Evolutionary conservation across 1,140 invertebrate genomes (phyloP).

Genomic region (Drosophila albomicans): DNA sequence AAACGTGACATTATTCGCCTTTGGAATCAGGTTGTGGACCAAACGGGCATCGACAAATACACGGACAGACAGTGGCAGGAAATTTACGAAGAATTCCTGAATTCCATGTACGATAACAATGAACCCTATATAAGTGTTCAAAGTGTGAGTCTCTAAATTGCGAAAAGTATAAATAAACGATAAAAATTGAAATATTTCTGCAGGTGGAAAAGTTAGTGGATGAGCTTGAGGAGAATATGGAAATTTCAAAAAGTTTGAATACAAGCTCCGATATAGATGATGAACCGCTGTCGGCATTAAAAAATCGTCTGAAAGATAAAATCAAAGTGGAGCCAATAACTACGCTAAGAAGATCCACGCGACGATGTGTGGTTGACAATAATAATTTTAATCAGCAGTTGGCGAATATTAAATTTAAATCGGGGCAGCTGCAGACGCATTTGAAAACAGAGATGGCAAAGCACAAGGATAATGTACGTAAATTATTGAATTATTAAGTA

Average conservation of each 20-base stretch:
- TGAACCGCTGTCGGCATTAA: neutral
- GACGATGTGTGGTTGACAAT: neutral
- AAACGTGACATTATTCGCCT: constrained; percentile 16
- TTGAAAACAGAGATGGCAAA: too few species aligned
- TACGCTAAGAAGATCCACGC: neutral
- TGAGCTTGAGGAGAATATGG: too few species aligned
- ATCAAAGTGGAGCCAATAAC: neutral
- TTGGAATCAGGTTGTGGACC: constrained; percentile 27
- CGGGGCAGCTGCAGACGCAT: too few species aligned
- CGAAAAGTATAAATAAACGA: too few species aligned
- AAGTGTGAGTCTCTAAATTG: constrained; percentile 14
- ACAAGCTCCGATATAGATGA: neutral
- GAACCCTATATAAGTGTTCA: constrained; percentile 15
- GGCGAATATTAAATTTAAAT: too few species aligned
- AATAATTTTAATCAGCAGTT: neutral
- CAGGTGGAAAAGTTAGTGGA: too few species aligned
- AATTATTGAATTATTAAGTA: too few species aligned
- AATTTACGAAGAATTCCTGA: constrained; percentile 12
- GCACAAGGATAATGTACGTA: too few species aligned
- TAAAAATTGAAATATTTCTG: too few species aligned
- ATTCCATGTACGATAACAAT: constrained; percentile 4
- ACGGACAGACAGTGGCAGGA: constrained; percentile 21
- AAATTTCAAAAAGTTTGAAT: too few species aligned
- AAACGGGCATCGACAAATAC: constrained; percentile 17
- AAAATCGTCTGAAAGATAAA: neutral